Conservation (phyloP, 2,113 vertebrate genomes). For the Climacteris rufus region DNA sequence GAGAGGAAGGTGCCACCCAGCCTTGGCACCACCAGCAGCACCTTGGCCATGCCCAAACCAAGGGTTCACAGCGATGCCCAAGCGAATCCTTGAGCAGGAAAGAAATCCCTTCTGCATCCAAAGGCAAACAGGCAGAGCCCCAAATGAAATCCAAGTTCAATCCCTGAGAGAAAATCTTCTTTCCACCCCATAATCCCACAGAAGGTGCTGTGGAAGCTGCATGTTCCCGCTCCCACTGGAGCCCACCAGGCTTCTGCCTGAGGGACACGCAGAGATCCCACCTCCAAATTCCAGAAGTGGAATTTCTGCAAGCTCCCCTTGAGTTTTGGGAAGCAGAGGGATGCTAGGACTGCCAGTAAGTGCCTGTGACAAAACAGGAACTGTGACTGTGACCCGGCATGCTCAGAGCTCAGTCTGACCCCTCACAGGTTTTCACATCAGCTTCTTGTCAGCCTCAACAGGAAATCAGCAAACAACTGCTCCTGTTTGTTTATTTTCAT, state of each 20-base stretch:
- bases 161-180: not conserved
- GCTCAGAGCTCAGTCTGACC: not conserved
- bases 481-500: not conserved
- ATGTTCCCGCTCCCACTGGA: fast-evolving
- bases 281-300: not conserved
- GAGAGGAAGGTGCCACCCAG: not conserved
- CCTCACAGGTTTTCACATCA: not conserved
- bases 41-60: not conserved
- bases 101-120: not conserved
- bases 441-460: not conserved
- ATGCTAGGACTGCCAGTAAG: not conserved
- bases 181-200: not conserved
- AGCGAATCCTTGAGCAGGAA: not conserved
- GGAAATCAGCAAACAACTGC: not conserved
- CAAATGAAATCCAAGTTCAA: not conserved
- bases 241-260: not conserved
- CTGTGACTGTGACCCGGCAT: not conserved
- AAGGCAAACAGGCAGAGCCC: not conserved
- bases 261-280: not conserved
- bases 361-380: not conserved
- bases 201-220: not conserved
- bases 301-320: not conserved
- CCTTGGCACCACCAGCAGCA: not conserved
- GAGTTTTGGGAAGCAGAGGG: not conserved
- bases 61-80: not conserved